Conservation (phyloP, 2,888 invertebrate genomes). For the Nephrotoma guestfalica region DNA sequence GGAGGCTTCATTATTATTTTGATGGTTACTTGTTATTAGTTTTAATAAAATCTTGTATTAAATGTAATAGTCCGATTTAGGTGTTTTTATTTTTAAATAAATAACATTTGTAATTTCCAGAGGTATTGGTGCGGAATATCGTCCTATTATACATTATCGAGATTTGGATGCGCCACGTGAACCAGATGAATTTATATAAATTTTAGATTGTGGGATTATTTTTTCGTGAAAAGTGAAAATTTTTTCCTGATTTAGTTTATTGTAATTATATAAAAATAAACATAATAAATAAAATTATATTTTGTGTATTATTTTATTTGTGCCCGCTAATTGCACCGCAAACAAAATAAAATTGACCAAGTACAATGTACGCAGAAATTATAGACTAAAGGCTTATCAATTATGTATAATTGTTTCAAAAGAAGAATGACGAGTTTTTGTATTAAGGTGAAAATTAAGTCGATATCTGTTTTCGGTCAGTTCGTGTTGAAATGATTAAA, state of each 20-base stretch:
- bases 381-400: too few species aligned
- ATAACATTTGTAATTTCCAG: constrained; percentile 31
- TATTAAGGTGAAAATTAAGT: too few species aligned
- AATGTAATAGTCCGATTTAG: neutral
- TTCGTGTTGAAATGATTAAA: too few species aligned
- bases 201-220: neutral
- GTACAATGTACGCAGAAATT: too few species aligned
- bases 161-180: constrained; percentile 88
- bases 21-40: neutral
- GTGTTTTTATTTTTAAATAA: neutral
- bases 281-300: neutral
- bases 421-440: too few species aligned
- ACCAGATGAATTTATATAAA: constrained; percentile 71
- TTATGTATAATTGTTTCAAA: too few species aligned
- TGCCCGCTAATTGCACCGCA: neutral
- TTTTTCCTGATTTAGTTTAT: neutral
- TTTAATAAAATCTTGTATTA: neutral
- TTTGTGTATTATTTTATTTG: neutral
- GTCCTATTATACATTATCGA: constrained; percentile 82
- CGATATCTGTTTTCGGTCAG: too few species aligned
- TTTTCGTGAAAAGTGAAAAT: neutral
- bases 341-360: too few species aligned
- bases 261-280: neutral
- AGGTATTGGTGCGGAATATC: constrained; percentile 61
- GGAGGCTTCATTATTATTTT: neutral